Base-by-base conservation (phyloP, 92 coral and sea anemone species). In the Zoanthus gigantus region DNA sequence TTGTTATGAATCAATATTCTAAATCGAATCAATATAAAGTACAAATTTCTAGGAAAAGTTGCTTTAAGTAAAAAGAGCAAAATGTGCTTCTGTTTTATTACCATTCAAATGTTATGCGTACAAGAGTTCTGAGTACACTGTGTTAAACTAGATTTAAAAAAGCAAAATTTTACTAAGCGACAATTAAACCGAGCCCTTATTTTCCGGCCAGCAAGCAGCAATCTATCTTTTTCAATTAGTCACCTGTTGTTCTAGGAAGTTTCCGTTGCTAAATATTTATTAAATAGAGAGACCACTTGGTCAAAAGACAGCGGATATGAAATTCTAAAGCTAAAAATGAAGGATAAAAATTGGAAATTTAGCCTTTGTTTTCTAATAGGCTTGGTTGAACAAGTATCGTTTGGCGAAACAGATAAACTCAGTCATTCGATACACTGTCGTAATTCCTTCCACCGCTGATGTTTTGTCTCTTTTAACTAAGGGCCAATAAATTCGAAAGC, bases 181-280 rank as follows among this genome's bases (percentile, higher is more conserved):
- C 74, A 81, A 81, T 81, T 81, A 81, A 54, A 52, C 74, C 58
- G 58, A 52, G 18, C 57, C 61, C 56, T 45, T 73, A 81, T 72
- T 90, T 94, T 94, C 93, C 95, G 93, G 97, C 90, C 78, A 88
- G 86, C 83, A 83, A 76, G 76, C 84, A 76, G 85, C 84, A 91
- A 79, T 79, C 86, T 89, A 87, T 90, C 95, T 90, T 81, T 86
- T 83, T 94, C 98, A 94, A 92, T 91, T 88, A 96, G 94, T 91
- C 88, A 88, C 98, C 95, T 82, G 93, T 89, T 90, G 98, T 90
- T 95, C 77, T 74, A 79, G 83, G 93, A 88, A 92, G 93, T 89
- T 92, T 92, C 93, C 98, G 90, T 84, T 93, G 91, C 93, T 84
- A 80, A 92, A 94, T 92, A 90, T 93, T 93, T 91, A 90, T 95